These are phyloP conservation scores for Mustela erminea DNA, from an alignment of 2,797 vertebrate genomes.

Conservation along the genomic window DNA sequence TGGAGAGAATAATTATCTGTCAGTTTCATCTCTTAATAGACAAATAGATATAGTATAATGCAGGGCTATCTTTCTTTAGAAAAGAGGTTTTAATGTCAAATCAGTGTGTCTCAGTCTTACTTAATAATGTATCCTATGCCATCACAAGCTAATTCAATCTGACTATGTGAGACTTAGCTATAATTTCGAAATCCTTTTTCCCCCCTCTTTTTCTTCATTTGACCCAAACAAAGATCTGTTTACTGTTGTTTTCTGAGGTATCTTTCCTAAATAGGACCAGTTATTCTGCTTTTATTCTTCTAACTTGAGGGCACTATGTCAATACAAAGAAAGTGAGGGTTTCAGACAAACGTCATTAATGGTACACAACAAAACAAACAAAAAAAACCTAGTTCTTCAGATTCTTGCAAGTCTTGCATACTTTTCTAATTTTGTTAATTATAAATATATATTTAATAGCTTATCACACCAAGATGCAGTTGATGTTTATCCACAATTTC, in stretches of 20 bases:
- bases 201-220: neutral
- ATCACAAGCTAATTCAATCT: neutral
- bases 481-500: neutral
- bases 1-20: slow-evolving; percentile 38
- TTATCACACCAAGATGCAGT: slow-evolving; percentile 2
- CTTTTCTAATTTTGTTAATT: neutral
- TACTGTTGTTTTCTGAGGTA: neutral
- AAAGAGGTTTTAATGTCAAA: slow-evolving; percentile 18
- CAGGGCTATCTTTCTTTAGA: neutral
- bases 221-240: neutral
- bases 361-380: neutral
- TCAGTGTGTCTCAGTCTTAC: neutral
- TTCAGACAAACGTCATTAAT: slow-evolving; percentile 3
- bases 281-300: neutral
- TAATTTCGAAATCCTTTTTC: neutral
- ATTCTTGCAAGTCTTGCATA: neutral
- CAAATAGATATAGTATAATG: neutral
- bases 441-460: neutral
- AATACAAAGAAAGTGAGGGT: neutral
- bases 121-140: neutral
- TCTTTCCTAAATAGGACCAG: neutral
- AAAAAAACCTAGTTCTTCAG: neutral
- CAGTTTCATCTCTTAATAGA: slow-evolving; percentile 47
- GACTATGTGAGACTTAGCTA: neutral
- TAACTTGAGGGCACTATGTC: neutral